These are phyloP conservation scores for Solenopsis invicta DNA, from an alignment of 1,140 invertebrate species.

Conservation along the genomic window DNA sequence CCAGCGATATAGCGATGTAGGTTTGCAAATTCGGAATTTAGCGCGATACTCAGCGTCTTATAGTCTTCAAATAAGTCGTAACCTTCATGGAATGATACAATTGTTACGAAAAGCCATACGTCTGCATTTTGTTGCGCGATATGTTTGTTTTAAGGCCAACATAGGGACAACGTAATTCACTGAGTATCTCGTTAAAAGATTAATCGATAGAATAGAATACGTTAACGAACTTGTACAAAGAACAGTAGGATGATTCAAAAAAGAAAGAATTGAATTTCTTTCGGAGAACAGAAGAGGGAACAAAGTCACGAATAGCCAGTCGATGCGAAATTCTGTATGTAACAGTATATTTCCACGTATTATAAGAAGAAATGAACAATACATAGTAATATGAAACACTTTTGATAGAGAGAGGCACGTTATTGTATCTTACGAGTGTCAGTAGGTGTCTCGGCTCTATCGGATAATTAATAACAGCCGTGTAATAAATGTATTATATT, in stretches of 20 bases:
- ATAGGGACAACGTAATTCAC: constrained; percentile 40
- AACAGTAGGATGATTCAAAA: constrained; percentile 43
- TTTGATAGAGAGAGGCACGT: constrained; percentile 39
- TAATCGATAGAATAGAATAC: constrained; percentile 74
- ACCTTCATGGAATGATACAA: neutral
- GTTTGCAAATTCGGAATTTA: constrained; percentile 56
- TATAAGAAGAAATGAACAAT: constrained; percentile 58
- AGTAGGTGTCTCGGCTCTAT: constrained; percentile 40
- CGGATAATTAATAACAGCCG: constrained; percentile 37
- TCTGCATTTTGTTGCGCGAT: constrained; percentile 8
- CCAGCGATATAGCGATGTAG: constrained; percentile 57
- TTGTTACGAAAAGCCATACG: neutral
- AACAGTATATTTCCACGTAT: constrained; percentile 63
- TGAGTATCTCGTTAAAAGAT: constrained; percentile 66
- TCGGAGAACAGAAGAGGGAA: neutral
- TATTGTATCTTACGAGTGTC: constrained; percentile 29
- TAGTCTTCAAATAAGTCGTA: constrained; percentile 26
- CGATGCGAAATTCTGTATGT: constrained; percentile 46
- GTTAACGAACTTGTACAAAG: constrained; percentile 71
- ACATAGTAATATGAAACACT: constrained; percentile 48
- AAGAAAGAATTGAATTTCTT: constrained; percentile 42
- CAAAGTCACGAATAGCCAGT: constrained; percentile 20
- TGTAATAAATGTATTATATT: constrained; percentile 29
- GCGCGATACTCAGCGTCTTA: constrained; percentile 50
- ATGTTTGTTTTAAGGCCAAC: neutral